Percentiles rank a stretch among this genome's conserved stretches.
Conservation (phyloP, 1,140 invertebrate genomes). For the Atopsyche davidsoni region DNA sequence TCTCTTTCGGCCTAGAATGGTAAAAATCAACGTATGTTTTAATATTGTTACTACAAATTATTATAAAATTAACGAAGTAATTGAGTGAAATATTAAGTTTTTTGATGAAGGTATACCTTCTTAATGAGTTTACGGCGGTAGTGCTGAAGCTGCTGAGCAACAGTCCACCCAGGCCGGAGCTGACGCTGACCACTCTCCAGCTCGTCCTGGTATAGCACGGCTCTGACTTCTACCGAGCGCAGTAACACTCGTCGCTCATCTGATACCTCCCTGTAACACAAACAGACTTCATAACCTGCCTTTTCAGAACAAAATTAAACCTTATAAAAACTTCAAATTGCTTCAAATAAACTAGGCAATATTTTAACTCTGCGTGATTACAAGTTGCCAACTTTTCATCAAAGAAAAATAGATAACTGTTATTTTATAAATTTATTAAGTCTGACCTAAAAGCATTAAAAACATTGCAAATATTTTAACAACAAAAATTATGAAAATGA, state of each 20-base stretch:
- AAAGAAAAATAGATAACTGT: no score
- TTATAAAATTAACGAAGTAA: background rate
- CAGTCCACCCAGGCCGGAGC: slow-evolving; percentile 70
- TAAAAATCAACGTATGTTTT: background rate
- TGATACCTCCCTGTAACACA: slow-evolving; percentile 44
- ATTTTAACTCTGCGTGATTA: no score
- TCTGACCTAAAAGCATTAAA: no score
- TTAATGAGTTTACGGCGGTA: slow-evolving; percentile 85
- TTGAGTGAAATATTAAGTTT: no score
- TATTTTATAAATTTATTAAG: no score
- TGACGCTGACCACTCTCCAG: slow-evolving; percentile 77
- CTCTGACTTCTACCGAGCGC: slow-evolving; percentile 90
- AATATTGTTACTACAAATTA: background rate
- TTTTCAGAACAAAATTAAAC: no score
- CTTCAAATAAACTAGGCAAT: no score
- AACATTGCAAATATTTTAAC: no score
- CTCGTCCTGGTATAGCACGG: slow-evolving; percentile 94
- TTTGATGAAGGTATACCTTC: slow-evolving; percentile 51
- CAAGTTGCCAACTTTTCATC: no score
- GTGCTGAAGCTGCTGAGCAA: slow-evolving; percentile 82
- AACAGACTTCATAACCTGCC: no score
- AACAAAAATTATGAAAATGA: no score
- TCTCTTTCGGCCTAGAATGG: slow-evolving; percentile 24
- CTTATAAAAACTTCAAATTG: no score
- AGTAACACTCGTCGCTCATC: slow-evolving; percentile 76